Evolutionary conservation across 2,797 vertebrate species (phyloP).

Genomic region (Lepus oiostolus): DNA sequence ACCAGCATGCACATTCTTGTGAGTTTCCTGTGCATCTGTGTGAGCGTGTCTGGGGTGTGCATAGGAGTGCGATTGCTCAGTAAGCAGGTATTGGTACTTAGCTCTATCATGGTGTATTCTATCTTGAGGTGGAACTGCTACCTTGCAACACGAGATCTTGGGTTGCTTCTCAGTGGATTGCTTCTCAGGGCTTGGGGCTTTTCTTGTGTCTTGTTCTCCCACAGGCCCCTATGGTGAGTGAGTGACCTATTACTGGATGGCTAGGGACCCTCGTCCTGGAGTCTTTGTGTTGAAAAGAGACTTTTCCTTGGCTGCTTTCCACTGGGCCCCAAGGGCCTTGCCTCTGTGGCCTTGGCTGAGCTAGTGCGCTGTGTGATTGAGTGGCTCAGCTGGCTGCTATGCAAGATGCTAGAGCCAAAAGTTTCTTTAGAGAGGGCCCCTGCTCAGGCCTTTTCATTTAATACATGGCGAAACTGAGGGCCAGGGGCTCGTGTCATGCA

Average conservation of each 20-base stretch:
- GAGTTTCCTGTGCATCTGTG: neutral
- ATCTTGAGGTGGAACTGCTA: neutral
- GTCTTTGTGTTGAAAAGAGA: neutral
- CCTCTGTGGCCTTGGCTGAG: neutral
- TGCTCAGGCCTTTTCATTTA: neutral
- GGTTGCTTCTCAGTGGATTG: neutral
- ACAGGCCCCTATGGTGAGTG: neutral
- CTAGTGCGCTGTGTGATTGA: neutral
- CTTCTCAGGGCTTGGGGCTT: neutral
- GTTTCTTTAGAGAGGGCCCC: neutral
- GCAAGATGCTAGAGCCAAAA: neutral
- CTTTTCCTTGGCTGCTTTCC: constrained; percentile 30
- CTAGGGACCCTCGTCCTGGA: neutral
- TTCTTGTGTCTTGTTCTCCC: neutral
- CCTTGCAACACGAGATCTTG: neutral
- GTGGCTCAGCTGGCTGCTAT: neutral
- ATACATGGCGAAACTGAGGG: neutral
- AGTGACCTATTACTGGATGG: neutral
- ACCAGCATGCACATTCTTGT: neutral
- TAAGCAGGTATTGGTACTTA: neutral
- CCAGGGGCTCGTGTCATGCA: neutral
- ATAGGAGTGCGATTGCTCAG: neutral
- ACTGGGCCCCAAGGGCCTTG: neutral
- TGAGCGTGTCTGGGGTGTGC: neutral
- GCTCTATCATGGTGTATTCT: neutral